Conservation (phyloP, 2,797 vertebrate genomes). For the Hozukius guyotensis region DNA sequence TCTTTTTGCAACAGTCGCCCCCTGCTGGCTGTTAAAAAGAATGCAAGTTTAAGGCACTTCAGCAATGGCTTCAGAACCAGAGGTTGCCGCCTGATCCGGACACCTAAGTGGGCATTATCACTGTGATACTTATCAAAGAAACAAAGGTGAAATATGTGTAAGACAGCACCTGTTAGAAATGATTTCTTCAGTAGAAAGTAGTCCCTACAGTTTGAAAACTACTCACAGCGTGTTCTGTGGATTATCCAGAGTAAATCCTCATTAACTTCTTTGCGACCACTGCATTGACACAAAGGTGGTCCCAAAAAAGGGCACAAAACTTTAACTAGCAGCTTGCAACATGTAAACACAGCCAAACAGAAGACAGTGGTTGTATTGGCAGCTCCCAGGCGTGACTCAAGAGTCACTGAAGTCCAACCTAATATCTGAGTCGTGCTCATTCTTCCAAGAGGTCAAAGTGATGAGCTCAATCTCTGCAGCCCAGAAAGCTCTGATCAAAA, state of each 20-base stretch:
- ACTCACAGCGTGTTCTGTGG: background rate
- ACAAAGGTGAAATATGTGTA: background rate
- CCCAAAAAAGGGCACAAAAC: background rate
- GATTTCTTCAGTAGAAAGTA: background rate
- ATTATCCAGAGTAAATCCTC: background rate
- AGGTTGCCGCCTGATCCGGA: too few relatives aligned
- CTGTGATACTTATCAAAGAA: background rate
- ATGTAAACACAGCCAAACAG: background rate
- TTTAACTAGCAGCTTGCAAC: background rate
- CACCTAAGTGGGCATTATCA: background rate
- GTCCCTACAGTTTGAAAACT: background rate
- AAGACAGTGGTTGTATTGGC: background rate
- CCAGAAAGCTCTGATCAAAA: slow-evolving; percentile 23
- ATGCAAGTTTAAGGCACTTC: too few relatives aligned
- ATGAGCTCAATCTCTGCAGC: slow-evolving; percentile 22
- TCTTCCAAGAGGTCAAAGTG: slow-evolving; percentile 33
- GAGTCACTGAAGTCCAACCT: slow-evolving; percentile 1
- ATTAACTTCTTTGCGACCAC: background rate
- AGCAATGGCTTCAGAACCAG: too few relatives aligned
- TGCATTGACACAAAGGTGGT: background rate
- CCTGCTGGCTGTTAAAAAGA: too few relatives aligned
- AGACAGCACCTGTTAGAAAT: background rate
- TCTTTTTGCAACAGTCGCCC: too few relatives aligned
- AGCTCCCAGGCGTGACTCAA: background rate
- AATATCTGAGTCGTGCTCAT: background rate